These are phyloP conservation scores for Apteryx owenii DNA, from an alignment of 2,113 vertebrate genomes.

Conservation along the genomic window DNA sequence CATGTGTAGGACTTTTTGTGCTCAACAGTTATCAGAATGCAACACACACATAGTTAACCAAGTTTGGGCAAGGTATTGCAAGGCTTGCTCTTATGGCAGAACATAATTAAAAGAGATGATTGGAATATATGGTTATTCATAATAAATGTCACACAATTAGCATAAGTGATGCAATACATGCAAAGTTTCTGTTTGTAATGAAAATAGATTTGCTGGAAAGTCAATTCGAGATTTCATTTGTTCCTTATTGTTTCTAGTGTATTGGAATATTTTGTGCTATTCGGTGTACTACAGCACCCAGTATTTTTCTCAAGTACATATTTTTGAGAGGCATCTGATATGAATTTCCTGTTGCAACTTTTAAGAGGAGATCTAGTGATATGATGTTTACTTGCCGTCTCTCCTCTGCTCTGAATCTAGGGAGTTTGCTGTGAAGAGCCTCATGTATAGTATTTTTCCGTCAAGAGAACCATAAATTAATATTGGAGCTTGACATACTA, in stretches of 20 bases:
- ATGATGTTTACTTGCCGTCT: background rate
- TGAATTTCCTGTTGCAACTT: background rate
- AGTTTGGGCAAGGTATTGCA: conserved; percentile 38
- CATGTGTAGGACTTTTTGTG: conserved; percentile 33
- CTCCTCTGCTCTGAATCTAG: background rate
- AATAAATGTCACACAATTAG: conserved; percentile 78
- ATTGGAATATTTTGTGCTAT: conserved; percentile 67
- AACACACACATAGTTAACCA: conserved; percentile 25
- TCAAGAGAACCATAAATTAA: background rate
- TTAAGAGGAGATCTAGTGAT: background rate
- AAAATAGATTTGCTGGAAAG: conserved; percentile 78
- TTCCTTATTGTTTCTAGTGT: conserved; percentile 72
- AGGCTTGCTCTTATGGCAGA: conserved; percentile 57
- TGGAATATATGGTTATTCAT: conserved; percentile 78
- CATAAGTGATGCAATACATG: conserved; percentile 76
- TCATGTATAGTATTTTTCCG: background rate
- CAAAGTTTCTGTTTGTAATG: conserved; percentile 75
- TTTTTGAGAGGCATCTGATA: conserved; percentile 27
- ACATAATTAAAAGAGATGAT: conserved; percentile 78
- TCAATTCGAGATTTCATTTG: conserved; percentile 76
- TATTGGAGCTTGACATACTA: background rate
- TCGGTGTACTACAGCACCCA: conserved; percentile 10
- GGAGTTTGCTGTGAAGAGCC: background rate
- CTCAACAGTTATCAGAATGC: background rate
- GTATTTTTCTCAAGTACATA: background rate